Percentiles rank a stretch among this genome's conserved stretches.
These are phyloP conservation scores for Stegastes partitus DNA, from an alignment of 2,113 vertebrate species.

Conservation along the genomic window DNA sequence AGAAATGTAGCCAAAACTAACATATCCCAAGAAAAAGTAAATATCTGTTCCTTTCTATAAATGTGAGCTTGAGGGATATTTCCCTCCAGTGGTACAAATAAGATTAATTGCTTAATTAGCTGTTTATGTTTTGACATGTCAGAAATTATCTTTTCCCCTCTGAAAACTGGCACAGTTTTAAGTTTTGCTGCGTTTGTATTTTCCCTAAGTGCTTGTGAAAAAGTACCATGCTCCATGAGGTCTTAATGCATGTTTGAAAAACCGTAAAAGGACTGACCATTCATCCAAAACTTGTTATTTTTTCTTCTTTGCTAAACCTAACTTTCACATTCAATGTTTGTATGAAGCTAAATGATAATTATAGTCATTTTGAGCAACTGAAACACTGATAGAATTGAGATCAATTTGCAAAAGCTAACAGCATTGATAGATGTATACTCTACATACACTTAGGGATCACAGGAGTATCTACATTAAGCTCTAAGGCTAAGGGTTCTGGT, in stretches of 20 bases:
- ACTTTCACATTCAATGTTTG: background rate
- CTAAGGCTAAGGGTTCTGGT: conserved; percentile 74
- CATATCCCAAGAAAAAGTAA: conserved; percentile 68
- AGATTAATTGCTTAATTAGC: conserved; percentile 76
- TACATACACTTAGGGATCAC: conserved; percentile 76
- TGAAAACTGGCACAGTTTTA: conserved; percentile 30
- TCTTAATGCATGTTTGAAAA: background rate
- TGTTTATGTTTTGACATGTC: conserved; percentile 75
- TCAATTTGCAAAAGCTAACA: background rate
- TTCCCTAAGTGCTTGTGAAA: background rate
- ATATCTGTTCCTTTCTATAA: conserved; percentile 57
- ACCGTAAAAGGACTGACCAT: background rate
- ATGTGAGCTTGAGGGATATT: conserved; percentile 50
- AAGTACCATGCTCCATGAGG: background rate
- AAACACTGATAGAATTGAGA: conserved; percentile 6
- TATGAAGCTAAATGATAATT: background rate
- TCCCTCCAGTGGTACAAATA: conserved; percentile 55
- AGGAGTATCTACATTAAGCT: conserved; percentile 68
- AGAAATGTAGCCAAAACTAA: conserved; percentile 73
- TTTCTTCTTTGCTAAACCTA: background rate
- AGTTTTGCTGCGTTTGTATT: conserved; percentile 20
- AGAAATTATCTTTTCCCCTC: conserved; percentile 66
- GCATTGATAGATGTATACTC: conserved; percentile 76
- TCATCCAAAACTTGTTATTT: background rate
- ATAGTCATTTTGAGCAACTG: conserved; percentile 12